A percentile compares a stretch with the other conserved stretches of the same genome.
Evolutionary conservation across 2,888 invertebrate genomes (phyloP).

Genomic region (Pharmacophagus antenor): DNA sequence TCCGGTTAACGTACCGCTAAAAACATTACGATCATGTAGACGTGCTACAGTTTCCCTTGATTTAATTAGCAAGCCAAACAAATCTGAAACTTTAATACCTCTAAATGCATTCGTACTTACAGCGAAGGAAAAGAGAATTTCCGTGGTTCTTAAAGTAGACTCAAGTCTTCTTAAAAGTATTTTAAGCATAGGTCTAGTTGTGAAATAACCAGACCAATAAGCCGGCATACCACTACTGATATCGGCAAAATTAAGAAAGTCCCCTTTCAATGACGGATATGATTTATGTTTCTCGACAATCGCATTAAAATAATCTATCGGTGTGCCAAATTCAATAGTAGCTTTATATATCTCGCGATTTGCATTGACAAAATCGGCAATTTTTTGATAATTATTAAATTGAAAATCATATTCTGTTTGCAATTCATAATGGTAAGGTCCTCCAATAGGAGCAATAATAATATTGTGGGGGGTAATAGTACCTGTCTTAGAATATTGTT

Average conservation of each 20-base stretch:
- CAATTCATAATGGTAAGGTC: constrained; percentile 93
- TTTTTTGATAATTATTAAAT: constrained; percentile 92
- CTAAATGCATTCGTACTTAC: constrained; percentile 82
- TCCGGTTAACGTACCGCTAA: constrained; percentile 94
- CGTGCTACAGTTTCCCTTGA: constrained; percentile 89
- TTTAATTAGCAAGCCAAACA: constrained; percentile 78
- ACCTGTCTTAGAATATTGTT: constrained; percentile 94
- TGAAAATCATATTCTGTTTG: constrained; percentile 96
- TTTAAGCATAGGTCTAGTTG: constrained; percentile 92
- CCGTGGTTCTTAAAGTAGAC: constrained; percentile 88
- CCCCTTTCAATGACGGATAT: constrained; percentile 89
- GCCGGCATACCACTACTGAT: constrained; percentile 91
- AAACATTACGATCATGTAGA: constrained; percentile 98
- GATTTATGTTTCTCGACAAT: constrained; percentile 82
- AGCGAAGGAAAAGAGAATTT: constrained; percentile 91
- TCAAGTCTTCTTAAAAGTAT: constrained; percentile 91
- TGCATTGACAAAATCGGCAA: constrained; percentile 92
- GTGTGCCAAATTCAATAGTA: constrained; percentile 92
- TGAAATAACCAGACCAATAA: constrained; percentile 98
- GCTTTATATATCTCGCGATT: constrained; percentile 86
- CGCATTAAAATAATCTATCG: constrained; percentile 91
- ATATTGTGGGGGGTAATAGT: constrained; percentile 94
- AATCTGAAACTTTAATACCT: constrained; percentile 75
- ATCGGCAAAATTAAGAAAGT: constrained; percentile 97
- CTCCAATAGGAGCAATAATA: constrained; percentile 94